Evolutionary conservation across 2,888 invertebrate species (phyloP).

Genomic region (Drosophila niveifrons): DNA sequence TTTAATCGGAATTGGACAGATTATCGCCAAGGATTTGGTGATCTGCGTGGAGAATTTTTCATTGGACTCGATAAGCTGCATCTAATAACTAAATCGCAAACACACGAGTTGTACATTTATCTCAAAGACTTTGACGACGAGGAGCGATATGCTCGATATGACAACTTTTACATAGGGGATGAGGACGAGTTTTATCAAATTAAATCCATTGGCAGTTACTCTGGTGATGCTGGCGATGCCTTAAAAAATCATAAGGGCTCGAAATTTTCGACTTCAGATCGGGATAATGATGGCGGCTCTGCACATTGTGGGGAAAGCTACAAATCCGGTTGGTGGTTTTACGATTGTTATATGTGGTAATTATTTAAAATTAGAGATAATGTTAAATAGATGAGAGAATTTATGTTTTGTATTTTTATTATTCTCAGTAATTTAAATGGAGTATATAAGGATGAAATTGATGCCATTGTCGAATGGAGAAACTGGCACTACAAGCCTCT

Average conservation of each 20-base stretch:
- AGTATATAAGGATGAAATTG: conserved; percentile 83
- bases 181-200: conserved; percentile 88
- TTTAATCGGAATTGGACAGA: conserved; percentile 88
- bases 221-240: conserved; percentile 89
- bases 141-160: conserved; percentile 87
- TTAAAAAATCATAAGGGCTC: conserved; percentile 88
- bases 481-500: conserved; percentile 88
- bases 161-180: conserved; percentile 88
- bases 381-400: background rate
- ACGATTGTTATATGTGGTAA: conserved; percentile 88
- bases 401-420: background rate
- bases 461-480: conserved; percentile 86
- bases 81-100: conserved; percentile 80
- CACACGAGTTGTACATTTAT: conserved; percentile 87
- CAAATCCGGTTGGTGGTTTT: conserved; percentile 91
- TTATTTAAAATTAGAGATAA: no score
- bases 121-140: conserved; percentile 87
- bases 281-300: conserved; percentile 88
- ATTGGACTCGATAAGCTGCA: conserved; percentile 89
- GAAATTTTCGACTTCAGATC: conserved; percentile 88
- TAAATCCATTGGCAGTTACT: conserved; percentile 88
- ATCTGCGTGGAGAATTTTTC: conserved; percentile 89
- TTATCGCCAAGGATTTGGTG: conserved; percentile 89
- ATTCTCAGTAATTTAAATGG: conserved; percentile 88
- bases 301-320: conserved; percentile 87